Evolutionary conservation across 2,888 invertebrate genomes (phyloP).

Genomic region (Acrocera orbiculus): DNA sequence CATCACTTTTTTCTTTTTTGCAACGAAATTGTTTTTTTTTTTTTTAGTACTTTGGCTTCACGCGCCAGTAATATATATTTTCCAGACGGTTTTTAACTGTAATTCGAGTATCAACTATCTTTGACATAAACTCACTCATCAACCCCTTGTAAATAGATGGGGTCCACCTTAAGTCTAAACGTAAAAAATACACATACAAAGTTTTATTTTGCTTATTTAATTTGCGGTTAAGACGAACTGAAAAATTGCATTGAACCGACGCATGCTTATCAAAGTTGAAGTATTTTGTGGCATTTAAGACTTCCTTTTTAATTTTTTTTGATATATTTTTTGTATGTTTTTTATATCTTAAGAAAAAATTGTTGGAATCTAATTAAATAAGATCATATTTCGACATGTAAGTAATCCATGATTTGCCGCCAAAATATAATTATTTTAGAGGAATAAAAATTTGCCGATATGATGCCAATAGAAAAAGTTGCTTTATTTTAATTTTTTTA

Average conservation of each 20-base stretch:
- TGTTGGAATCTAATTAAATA: constrained; percentile 8
- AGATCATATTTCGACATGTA: constrained; percentile 7
- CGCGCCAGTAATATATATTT: constrained; percentile 10
- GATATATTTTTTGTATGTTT: neutral
- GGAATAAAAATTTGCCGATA: no score
- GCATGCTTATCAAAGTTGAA: neutral
- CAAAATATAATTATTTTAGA: no score
- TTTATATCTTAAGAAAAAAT: no score
- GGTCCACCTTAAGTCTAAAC: no score
- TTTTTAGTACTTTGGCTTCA: no score
- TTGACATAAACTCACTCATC: constrained; percentile 3
- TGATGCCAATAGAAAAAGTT: no score
- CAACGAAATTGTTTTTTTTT: no score
- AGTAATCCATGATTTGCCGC: constrained; percentile 4
- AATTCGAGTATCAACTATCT: constrained; percentile 8
- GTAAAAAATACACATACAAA: no score
- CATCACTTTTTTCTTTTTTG: neutral
- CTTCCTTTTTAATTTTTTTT: constrained; percentile 10
- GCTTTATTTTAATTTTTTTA: no score
- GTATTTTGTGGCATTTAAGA: constrained; percentile 6
- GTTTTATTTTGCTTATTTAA: no score
- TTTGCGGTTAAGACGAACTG: no score
- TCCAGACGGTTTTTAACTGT: constrained; percentile 10
- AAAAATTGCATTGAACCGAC: neutral
- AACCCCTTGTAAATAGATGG: no score